These are phyloP conservation scores for Thecocarcelia acutangulata DNA, from an alignment of 2,888 invertebrate species.

Conservation along the genomic window DNA sequence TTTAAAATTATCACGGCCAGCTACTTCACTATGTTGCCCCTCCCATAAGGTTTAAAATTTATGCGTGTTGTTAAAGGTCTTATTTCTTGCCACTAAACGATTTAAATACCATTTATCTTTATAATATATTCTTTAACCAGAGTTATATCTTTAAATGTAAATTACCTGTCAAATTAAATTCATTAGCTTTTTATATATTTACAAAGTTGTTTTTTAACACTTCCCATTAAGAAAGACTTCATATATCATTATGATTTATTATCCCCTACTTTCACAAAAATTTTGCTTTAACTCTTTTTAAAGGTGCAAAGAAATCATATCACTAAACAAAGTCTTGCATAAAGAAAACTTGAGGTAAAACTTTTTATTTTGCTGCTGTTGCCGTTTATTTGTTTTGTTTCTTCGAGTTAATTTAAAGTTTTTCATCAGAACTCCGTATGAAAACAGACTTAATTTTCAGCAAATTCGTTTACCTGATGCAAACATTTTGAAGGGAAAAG, in stretches of 20 bases:
- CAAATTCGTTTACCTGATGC: slow-evolving; percentile 56
- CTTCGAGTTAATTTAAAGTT: slow-evolving; percentile 68
- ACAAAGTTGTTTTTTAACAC: not conserved
- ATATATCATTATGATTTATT: slow-evolving; percentile 68
- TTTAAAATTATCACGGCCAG: too few species aligned
- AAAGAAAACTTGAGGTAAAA: slow-evolving; percentile 44
- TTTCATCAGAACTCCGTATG: slow-evolving; percentile 57
- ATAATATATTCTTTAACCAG: too few species aligned
- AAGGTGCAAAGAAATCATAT: slow-evolving; percentile 61
- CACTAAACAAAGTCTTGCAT: slow-evolving; percentile 6
- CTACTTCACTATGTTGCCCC: too few species aligned
- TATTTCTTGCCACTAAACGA: too few species aligned
- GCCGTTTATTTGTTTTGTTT: slow-evolving; percentile 34
- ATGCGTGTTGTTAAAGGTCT: too few species aligned
- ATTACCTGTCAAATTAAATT: slow-evolving; percentile 1
- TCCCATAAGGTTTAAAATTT: too few species aligned
- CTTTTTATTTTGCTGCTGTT: slow-evolving; percentile 25
- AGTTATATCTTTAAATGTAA: not conserved
- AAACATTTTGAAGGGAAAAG: slow-evolving; percentile 20
- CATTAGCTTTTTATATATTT: not conserved
- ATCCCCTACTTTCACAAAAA: slow-evolving; percentile 27
- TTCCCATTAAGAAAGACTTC: slow-evolving; percentile 9
- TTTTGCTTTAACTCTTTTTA: slow-evolving; percentile 54
- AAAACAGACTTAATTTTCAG: slow-evolving; percentile 58
- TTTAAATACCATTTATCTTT: too few species aligned